These are phyloP conservation scores for Euura lappo DNA, from an alignment of 1,140 invertebrate genomes.

Conservation along the genomic window DNA sequence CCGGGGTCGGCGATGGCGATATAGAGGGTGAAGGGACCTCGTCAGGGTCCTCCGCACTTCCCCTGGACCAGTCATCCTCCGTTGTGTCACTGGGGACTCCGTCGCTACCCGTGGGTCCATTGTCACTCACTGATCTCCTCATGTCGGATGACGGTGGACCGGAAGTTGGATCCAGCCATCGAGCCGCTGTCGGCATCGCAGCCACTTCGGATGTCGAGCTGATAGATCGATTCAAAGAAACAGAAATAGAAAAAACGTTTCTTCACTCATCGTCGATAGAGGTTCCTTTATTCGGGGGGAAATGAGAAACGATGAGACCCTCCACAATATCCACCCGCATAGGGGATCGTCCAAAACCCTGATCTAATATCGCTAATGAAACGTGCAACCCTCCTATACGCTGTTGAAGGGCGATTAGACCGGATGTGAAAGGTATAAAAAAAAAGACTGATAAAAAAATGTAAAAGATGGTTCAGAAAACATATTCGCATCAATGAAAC, in stretches of 20 bases:
- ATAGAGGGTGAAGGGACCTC: slow-evolving; percentile 54
- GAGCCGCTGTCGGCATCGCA: slow-evolving; percentile 25
- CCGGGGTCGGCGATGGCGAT: slow-evolving; percentile 49
- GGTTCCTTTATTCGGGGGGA: no score
- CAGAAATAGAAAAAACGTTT: background rate
- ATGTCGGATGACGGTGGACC: slow-evolving; percentile 48
- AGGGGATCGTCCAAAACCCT: background rate
- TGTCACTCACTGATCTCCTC: slow-evolving; percentile 59
- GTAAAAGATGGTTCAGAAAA: background rate
- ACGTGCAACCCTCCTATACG: slow-evolving; percentile 1
- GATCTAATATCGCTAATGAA: background rate
- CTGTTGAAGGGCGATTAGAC: background rate
- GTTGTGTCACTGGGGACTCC: slow-evolving; percentile 70
- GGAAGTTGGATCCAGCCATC: slow-evolving; percentile 53
- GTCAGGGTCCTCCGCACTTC: slow-evolving; percentile 67
- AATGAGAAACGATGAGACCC: background rate
- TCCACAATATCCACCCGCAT: background rate
- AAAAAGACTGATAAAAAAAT: background rate
- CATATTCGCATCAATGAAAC: no score
- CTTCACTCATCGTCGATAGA: background rate
- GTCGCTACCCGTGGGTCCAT: slow-evolving; percentile 63
- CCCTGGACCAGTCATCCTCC: slow-evolving; percentile 73
- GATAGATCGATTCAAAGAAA: background rate
- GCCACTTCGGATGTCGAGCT: slow-evolving; percentile 56
- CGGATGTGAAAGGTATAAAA: background rate